These are phyloP conservation scores for Dinoponera quadriceps DNA, from an alignment of 1,140 invertebrate species.

Conservation along the genomic window DNA sequence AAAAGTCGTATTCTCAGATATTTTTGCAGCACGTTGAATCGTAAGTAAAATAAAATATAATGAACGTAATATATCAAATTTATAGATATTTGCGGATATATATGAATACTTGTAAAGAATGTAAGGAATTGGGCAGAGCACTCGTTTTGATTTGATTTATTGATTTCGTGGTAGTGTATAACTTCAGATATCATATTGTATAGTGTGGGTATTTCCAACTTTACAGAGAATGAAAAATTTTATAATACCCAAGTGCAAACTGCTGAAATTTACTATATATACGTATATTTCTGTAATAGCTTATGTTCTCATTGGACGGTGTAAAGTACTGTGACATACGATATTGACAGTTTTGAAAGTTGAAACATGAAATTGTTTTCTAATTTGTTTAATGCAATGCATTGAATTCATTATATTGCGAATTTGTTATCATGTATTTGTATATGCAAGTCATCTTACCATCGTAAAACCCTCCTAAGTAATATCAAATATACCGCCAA, in stretches of 20 bases:
- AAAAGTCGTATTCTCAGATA: too few species aligned
- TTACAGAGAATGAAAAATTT: not conserved
- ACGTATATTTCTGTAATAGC: not conserved
- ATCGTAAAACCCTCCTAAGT: conserved; percentile 50
- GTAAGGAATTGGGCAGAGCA: too few species aligned
- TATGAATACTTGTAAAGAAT: too few species aligned
- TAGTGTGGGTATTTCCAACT: not conserved
- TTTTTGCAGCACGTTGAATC: too few species aligned
- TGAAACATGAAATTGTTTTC: conserved; percentile 9
- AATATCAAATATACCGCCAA: conserved; percentile 30
- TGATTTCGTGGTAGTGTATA: too few species aligned
- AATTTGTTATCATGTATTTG: conserved; percentile 9
- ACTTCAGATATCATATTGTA: not conserved
- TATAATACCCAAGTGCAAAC: not conserved
- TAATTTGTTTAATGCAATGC: too few species aligned
- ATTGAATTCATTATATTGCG: not conserved
- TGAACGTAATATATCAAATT: too few species aligned
- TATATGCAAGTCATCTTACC: conserved; percentile 38
- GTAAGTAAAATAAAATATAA: too few species aligned
- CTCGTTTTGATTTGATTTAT: not conserved
- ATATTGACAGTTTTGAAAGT: conserved; percentile 11
- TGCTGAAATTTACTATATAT: not conserved
- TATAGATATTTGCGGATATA: too few species aligned
- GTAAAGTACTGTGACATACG: conserved; percentile 30
- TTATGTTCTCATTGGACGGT: not conserved